These are phyloP conservation scores for Melanophora roralis DNA, from an alignment of 2,888 invertebrate species.

Conservation along the genomic window DNA sequence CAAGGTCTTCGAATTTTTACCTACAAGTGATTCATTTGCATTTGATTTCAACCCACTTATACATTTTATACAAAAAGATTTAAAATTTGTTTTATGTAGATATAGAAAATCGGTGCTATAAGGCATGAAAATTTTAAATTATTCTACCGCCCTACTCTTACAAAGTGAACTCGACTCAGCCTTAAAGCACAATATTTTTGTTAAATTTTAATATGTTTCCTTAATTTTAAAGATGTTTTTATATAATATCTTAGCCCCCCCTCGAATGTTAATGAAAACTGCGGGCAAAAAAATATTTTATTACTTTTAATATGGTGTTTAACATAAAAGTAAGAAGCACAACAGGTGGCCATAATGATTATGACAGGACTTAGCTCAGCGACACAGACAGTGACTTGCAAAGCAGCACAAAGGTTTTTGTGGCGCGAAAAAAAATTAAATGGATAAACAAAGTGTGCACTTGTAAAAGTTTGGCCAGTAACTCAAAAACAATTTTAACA, in stretches of 20 bases:
- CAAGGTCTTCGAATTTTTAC: too few species aligned
- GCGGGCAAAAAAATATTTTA: conserved; percentile 15
- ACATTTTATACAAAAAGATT: too few species aligned
- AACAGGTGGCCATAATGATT: conserved; percentile 62
- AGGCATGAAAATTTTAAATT: too few species aligned
- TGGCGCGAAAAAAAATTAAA: background rate
- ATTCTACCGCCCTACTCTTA: too few species aligned
- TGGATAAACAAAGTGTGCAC: background rate
- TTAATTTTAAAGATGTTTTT: conserved; percentile 38
- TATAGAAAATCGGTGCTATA: too few species aligned
- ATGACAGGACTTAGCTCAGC: background rate
- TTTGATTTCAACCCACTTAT: too few species aligned
- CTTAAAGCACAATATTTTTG: too few species aligned
- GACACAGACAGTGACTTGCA: background rate
- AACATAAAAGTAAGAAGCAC: conserved; percentile 52
- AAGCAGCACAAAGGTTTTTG: background rate
- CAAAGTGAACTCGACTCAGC: too few species aligned
- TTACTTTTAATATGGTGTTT: conserved; percentile 59
- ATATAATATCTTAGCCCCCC: background rate
- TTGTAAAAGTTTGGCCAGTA: background rate
- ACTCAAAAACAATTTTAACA: background rate
- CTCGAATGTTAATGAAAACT: background rate
- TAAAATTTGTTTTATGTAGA: too few species aligned
- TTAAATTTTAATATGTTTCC: too few species aligned
- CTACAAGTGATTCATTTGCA: too few species aligned